Evolutionary conservation across 2,113 vertebrate genomes (phyloP), one percentile per base, ranked within the genome.

Genomic region (Eidolon helvum): DNA sequence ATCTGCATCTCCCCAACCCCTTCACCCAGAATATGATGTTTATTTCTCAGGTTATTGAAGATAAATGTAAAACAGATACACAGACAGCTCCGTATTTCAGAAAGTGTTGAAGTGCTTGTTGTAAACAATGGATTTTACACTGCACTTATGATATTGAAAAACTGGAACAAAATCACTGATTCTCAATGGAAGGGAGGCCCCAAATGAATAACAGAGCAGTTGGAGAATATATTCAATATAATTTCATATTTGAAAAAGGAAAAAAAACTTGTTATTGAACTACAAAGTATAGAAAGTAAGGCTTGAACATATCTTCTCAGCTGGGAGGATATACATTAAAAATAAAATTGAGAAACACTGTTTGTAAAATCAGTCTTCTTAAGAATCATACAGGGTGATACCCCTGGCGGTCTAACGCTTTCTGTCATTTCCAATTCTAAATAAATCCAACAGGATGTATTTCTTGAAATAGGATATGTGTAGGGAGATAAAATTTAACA

Each of bases 401-500:
- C 43, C 40, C 59, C 93, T 90, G 55, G 43, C 45, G 30, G 87
- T 19, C 14, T 26, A 84, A 72, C 53, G 10, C 86, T 77, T 72
- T 53, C 55, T 53, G 22, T 87, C 86, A 72, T 14, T 95, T 69
- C 22, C 43, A 55, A 45, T 30, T 90, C 30, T 83, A 40, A 77
- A 33, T 61, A 80, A 86, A 87, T 45, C 50, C 69, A 66, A 69
- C 33, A 35, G n/a, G 43, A 43, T 92, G 7, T 12, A 75, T 86
- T 95, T 95, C 74, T 91, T 86, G 18, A 91, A 65, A 30, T 91
- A 61, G 40, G 43, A 59, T 28, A 61, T 35, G 21, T 43, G 11
- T 59, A 66, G 53, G n/a, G 90, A 86, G 79, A 79, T 77, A 75
- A 66, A 30, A 80, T 57, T 19, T 91, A 75, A 96, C 91, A 55